Conservation (phyloP, 2,113 vertebrate genomes). For the Cisticola juncidis region DNA sequence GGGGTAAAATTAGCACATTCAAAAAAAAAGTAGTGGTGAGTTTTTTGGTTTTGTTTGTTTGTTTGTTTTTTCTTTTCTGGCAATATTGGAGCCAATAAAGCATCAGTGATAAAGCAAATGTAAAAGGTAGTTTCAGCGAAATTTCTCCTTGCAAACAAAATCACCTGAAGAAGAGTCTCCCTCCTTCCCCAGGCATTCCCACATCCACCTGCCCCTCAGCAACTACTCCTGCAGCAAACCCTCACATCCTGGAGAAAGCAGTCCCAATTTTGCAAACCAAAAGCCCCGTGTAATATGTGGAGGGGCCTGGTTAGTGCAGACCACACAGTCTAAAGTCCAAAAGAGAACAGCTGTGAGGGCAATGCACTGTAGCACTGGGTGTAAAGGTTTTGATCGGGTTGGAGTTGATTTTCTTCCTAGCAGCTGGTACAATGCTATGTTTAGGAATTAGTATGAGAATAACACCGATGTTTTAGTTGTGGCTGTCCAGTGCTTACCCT, state of each 20-base stretch:
- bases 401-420: background rate
- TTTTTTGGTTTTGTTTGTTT: background rate
- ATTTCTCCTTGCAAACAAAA: background rate
- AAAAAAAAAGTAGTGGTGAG: rapidly evolving
- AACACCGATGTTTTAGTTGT: background rate
- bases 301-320: background rate
- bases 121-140: background rate
- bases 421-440: background rate
- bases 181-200: background rate
- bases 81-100: background rate
- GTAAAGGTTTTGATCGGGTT: background rate
- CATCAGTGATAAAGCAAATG: background rate
- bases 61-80: too few relatives aligned
- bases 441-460: background rate
- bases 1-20: background rate
- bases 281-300: rapidly evolving
- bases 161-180: background rate
- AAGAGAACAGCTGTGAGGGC: rapidly evolving
- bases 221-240: background rate
- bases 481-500: background rate
- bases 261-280: background rate
- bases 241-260: rapidly evolving
- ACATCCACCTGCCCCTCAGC: too few relatives aligned
- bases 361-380: rapidly evolving
- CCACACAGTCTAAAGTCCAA: background rate